These are phyloP conservation scores for Tipula vernalis DNA, from an alignment of 2,888 invertebrate genomes.

Conservation along the genomic window DNA sequence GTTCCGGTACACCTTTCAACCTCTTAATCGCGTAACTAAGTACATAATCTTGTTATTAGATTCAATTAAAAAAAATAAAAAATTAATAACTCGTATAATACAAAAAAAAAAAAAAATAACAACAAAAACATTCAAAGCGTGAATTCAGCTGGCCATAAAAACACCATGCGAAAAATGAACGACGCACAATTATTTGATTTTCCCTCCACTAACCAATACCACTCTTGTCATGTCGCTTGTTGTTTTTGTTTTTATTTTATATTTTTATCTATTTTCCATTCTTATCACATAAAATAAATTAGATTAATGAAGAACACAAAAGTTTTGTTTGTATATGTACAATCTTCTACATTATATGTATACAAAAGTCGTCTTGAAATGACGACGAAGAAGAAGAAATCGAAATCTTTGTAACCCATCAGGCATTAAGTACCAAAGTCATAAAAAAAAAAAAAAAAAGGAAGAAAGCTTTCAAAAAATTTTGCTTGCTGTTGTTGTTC, in stretches of 20 bases:
- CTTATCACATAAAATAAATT: slow-evolving; percentile 4
- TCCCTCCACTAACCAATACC: neutral
- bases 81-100: neutral
- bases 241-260: too few relatives aligned
- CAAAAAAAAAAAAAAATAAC: neutral
- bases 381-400: neutral
- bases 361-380: neutral
- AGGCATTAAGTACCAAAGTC: neutral
- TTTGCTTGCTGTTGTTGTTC: neutral
- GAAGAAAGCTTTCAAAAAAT: neutral
- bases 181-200: neutral
- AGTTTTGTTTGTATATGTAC: neutral
- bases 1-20: neutral
- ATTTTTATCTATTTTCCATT: neutral
- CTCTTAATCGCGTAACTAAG: neutral
- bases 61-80: neutral
- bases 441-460: neutral
- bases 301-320: neutral
- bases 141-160: neutral
- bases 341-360: neutral
- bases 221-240: neutral
- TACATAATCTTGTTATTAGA: neutral
- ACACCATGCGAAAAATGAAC: neutral
- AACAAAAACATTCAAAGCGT: neutral
- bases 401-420: neutral